Conservation (phyloP, 2,888 invertebrate species). For the Choreutis nemorana region DNA sequence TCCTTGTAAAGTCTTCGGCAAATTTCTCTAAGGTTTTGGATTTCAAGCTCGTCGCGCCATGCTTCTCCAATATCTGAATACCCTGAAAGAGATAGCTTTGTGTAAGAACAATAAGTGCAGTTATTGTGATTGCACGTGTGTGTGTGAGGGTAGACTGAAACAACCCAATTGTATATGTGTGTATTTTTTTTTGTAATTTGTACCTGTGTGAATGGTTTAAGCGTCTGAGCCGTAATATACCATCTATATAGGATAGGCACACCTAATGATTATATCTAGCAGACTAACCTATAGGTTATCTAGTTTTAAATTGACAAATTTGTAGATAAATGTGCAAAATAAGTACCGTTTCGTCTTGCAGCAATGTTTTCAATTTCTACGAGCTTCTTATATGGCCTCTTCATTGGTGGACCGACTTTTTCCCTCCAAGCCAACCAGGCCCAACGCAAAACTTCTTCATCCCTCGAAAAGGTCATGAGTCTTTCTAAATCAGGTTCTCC, state of each 20-base stretch:
- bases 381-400: conserved; percentile 56
- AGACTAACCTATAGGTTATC: too few species aligned
- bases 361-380: conserved; percentile 69
- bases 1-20: conserved; percentile 62
- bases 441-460: conserved; percentile 61
- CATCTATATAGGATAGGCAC: too few species aligned
- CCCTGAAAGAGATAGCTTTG: conserved; percentile 43
- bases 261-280: too few species aligned
- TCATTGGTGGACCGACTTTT: conserved; percentile 65
- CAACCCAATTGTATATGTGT: not conserved
- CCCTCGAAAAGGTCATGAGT: conserved; percentile 58
- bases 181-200: not conserved
- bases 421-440: conserved; percentile 75
- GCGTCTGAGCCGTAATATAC: not conserved
- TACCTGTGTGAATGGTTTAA: not conserved
- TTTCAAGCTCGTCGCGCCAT: conserved; percentile 73
- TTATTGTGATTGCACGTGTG: too few species aligned
- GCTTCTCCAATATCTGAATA: conserved; percentile 69
- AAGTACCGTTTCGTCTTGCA: conserved; percentile 71
- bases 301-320: too few species aligned
- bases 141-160: too few species aligned
- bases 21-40: conserved; percentile 57
- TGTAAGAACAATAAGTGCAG: too few species aligned
- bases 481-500: conserved; percentile 71
- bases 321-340: too few species aligned